Conservation (phyloP, 2,888 invertebrate genomes). For the Girardia tigrina region DNA sequence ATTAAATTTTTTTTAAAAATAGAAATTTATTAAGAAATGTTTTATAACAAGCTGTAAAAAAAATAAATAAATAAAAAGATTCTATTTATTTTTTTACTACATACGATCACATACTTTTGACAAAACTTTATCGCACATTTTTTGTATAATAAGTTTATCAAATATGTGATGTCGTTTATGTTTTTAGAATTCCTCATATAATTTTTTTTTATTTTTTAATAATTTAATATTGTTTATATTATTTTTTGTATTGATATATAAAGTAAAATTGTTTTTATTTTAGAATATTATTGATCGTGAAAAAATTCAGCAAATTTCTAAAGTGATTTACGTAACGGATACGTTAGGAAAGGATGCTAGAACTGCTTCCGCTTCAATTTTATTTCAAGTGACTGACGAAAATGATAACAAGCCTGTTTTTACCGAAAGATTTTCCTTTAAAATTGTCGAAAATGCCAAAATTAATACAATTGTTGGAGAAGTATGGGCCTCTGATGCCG, state of each 20-base stretch:
- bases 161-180: no score
- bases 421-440: constrained; percentile 1
- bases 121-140: no score
- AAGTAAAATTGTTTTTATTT: neutral
- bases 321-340: neutral
- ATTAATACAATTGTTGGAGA: neutral
- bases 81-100: no score
- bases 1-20: no score
- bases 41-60: no score
- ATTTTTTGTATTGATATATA: neutral
- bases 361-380: neutral
- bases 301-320: neutral
- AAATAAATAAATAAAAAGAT: no score
- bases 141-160: no score
- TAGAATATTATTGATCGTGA: constrained; percentile 13
- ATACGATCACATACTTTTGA: no score
- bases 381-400: neutral
- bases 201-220: no score
- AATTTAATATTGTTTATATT: neutral
- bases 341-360: neutral
- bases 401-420: constrained; percentile 9
- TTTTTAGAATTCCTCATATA: no score
- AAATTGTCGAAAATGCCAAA: neutral
- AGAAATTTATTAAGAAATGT: no score
- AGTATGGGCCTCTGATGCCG: neutral